Percentiles rank a stretch among this genome's conserved stretches.
phyloP scores from a whole-genome alignment of 2,888 invertebrate species.

The Carterocephalus palaemon region DNA sequence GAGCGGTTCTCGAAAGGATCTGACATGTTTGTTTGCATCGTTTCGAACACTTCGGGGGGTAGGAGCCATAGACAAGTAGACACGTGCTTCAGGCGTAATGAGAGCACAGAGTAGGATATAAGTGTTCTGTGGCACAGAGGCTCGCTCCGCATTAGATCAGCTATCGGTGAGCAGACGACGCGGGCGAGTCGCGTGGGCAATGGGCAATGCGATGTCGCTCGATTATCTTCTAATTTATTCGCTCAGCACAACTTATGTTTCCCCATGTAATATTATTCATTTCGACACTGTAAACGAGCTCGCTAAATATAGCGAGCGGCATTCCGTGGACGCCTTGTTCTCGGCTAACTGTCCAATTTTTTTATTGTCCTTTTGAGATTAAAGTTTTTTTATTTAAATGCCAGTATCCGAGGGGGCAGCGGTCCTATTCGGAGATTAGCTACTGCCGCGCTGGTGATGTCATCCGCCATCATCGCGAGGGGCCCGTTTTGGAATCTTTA shows the following conservation, averaged over 20 bases:
- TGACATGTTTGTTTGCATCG: slow-evolving; percentile 54
- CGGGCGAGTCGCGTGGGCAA: slow-evolving; percentile 49
- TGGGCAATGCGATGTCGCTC: slow-evolving; percentile 65
- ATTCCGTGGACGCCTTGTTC: slow-evolving; percentile 61
- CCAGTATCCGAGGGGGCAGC: slow-evolving; percentile 39
- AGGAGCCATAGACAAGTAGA: slow-evolving; percentile 43
- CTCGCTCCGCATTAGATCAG: slow-evolving; percentile 51
- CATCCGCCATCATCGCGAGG: slow-evolving; percentile 59
- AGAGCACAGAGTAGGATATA: slow-evolving; percentile 36
- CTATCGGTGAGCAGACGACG: slow-evolving; percentile 20
- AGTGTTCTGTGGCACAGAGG: no score
- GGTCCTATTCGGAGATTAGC: slow-evolving; percentile 49
- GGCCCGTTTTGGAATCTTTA: slow-evolving; percentile 71
- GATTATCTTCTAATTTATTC: slow-evolving; percentile 74
- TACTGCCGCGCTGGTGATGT: slow-evolving; percentile 54
- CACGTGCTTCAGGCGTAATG: slow-evolving; percentile 46
- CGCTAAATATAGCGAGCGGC: slow-evolving; percentile 69
- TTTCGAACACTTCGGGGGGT: slow-evolving; percentile 37
- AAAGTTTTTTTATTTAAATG: slow-evolving; percentile 61
- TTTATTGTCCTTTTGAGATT: slow-evolving; percentile 59
- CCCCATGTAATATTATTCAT: slow-evolving; percentile 67
- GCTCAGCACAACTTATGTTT: slow-evolving; percentile 67
- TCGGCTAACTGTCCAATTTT: slow-evolving; percentile 56
- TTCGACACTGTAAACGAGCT: slow-evolving; percentile 65
- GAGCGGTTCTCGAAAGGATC: slow-evolving; percentile 51